Percentiles rank a stretch among this genome's conserved stretches.
phyloP scores from a whole-genome alignment of 2,888 invertebrate genomes.

The Pyrochroa serraticornis region DNA sequence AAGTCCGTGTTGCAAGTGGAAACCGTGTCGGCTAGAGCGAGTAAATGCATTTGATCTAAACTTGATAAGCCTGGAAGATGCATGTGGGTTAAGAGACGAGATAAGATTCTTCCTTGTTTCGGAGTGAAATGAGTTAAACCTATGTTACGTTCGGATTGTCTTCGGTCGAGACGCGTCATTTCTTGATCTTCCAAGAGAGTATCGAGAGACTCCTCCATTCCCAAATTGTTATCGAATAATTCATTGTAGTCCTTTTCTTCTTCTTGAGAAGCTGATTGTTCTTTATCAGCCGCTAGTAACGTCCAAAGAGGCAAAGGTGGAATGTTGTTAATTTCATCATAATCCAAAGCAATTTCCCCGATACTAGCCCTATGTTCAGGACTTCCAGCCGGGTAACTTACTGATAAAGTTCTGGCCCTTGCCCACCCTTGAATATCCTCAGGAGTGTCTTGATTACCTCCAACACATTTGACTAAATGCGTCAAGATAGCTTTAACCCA shows the following conservation, averaged over 20 bases:
- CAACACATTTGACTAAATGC: constrained; percentile 85
- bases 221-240: constrained; percentile 78
- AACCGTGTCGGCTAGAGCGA: constrained; percentile 98
- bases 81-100: constrained; percentile 90
- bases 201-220: constrained; percentile 83
- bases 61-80: constrained; percentile 94
- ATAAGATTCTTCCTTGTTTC: constrained; percentile 79
- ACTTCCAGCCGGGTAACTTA: constrained; percentile 83
- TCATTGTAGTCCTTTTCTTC: constrained; percentile 81
- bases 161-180: constrained; percentile 53
- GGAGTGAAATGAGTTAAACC: constrained; percentile 84
- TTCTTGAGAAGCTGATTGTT: constrained; percentile 63
- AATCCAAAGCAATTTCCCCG: constrained; percentile 88
- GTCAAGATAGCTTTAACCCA: constrained; percentile 98
- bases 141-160: constrained; percentile 55
- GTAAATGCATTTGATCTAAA: constrained; percentile 98
- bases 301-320: constrained; percentile 98
- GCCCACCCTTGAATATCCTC: constrained; percentile 76
- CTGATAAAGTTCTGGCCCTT: constrained; percentile 85
- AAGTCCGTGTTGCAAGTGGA: constrained; percentile 90
- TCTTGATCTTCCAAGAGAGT: constrained; percentile 78
- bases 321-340: constrained; percentile 96
- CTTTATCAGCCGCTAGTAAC: constrained; percentile 91
- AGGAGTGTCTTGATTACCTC: constrained; percentile 59
- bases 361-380: constrained; percentile 81